phyloP scores from a whole-genome alignment of 2,888 invertebrate species.

The Xylota sylvarum region DNA sequence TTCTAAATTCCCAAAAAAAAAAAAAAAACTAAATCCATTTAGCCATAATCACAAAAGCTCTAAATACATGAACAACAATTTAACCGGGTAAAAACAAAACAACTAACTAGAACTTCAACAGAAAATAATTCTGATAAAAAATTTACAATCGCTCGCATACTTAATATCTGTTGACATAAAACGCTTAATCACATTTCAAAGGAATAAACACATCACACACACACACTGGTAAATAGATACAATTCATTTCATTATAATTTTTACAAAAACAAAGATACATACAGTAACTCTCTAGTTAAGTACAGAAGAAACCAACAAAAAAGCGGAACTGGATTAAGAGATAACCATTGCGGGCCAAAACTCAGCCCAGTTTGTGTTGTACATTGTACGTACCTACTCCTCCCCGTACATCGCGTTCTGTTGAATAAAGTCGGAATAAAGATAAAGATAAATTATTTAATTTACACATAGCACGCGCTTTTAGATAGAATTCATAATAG shows the following conservation, averaged over 20 bases:
- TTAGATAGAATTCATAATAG: constrained; percentile 38
- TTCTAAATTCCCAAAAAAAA: not conserved
- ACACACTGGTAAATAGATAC: constrained; percentile 20
- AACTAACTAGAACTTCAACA: constrained; percentile 11
- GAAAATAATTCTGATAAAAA: constrained; percentile 56
- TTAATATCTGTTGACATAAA: constrained; percentile 68
- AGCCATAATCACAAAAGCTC: constrained; percentile 18
- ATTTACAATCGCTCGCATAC: constrained; percentile 61
- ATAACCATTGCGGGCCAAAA: constrained; percentile 60
- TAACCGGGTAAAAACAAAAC: not conserved
- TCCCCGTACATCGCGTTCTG: not conserved
- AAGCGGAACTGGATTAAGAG: constrained; percentile 71
- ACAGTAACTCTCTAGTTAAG: not conserved
- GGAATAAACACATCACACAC: constrained; percentile 47
- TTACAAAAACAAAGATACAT: constrained; percentile 12
- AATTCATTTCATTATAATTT: constrained; percentile 14
- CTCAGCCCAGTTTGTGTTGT: not conserved
- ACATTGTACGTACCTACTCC: not conserved
- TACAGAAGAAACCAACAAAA: constrained; percentile 43
- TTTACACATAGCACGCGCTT: constrained; percentile 62
- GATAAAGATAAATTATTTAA: constrained; percentile 71
- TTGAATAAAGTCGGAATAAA: constrained; percentile 36
- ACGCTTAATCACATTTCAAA: constrained; percentile 66
- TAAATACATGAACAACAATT: constrained; percentile 22
- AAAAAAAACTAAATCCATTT: constrained; percentile 41